Conservation (phyloP, 2,888 invertebrate genomes). For the Hirtodrosophila alboralis region DNA sequence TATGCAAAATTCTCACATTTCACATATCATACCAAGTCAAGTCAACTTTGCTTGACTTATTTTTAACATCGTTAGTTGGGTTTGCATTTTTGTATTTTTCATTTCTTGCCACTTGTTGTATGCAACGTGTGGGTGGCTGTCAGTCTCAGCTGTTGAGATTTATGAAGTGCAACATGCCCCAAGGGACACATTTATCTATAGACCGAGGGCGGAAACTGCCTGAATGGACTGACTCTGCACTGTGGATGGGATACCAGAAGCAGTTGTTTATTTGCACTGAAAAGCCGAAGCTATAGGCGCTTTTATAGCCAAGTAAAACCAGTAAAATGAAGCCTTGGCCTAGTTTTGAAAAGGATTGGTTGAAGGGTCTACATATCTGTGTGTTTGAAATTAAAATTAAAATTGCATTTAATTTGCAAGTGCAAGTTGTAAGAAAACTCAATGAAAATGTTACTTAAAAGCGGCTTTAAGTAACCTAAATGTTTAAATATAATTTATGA, state of each 20-base stretch:
- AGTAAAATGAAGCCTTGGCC: slow-evolving; percentile 43
- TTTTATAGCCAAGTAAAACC: too few species aligned
- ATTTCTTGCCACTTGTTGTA: slow-evolving; percentile 70
- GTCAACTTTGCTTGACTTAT: slow-evolving; percentile 64
- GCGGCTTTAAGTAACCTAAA: too few species aligned
- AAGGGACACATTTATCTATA: slow-evolving; percentile 47
- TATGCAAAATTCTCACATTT: slow-evolving; percentile 37
- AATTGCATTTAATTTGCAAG: too few species aligned
- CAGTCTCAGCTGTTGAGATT: slow-evolving; percentile 73
- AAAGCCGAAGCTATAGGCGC: slow-evolving; percentile 1
- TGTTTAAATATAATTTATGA: too few species aligned
- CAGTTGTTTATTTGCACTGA: slow-evolving; percentile 42
- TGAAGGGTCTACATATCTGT: too few species aligned
- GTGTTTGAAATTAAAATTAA: too few species aligned
- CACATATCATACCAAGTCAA: slow-evolving; percentile 43
- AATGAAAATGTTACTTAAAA: too few species aligned
- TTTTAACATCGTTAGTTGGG: slow-evolving; percentile 73
- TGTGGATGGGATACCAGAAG: slow-evolving; percentile 31
- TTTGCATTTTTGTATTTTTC: slow-evolving; percentile 12
- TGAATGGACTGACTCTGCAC: slow-evolving; percentile 9
- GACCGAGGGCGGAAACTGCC: slow-evolving; percentile 18
- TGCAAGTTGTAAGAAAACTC: too few species aligned
- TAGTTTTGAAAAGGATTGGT: slow-evolving; percentile 26
- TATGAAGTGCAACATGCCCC: slow-evolving; percentile 72
- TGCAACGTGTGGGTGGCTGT: slow-evolving; percentile 46